Evolutionary conservation across 1,140 invertebrate genomes (phyloP).

Genomic region (Caenorhabditis briggsae): DNA sequence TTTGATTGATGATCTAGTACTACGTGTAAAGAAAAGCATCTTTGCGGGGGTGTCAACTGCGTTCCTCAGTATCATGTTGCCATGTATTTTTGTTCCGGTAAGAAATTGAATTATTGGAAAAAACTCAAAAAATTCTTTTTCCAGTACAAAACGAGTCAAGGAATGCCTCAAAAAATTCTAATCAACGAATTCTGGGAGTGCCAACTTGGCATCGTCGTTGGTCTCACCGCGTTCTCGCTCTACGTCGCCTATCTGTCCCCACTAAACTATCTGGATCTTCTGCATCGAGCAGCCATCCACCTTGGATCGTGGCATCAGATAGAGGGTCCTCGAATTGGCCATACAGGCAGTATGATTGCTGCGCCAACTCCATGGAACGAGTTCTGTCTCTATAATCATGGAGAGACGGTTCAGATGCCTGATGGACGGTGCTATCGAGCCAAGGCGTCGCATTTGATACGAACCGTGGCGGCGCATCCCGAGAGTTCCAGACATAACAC

Average conservation of each 20-base stretch:
- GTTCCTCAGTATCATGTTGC: slow-evolving; percentile 91
- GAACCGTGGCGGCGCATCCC: slow-evolving; percentile 47
- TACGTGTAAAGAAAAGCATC: slow-evolving; percentile 88
- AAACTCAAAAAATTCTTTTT: slow-evolving; percentile 19
- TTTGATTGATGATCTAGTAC: slow-evolving; percentile 88
- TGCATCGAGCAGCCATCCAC: slow-evolving; percentile 88
- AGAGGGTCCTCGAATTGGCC: slow-evolving; percentile 44
- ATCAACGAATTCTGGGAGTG: slow-evolving; percentile 88
- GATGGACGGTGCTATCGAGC: slow-evolving; percentile 56
- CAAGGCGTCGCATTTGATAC: neutral
- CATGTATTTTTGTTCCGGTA: slow-evolving; percentile 89
- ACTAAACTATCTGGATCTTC: slow-evolving; percentile 86
- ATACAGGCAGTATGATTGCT: slow-evolving; percentile 45
- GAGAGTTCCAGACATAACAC: slow-evolving; percentile 28
- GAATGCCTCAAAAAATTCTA: slow-evolving; percentile 83
- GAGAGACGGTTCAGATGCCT: slow-evolving; percentile 56
- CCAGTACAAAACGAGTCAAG: slow-evolving; percentile 68
- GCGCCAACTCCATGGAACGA: slow-evolving; percentile 53
- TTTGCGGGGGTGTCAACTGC: slow-evolving; percentile 90
- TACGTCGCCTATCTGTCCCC: slow-evolving; percentile 86
- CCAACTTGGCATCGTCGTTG: slow-evolving; percentile 87
- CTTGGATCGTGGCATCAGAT: slow-evolving; percentile 85
- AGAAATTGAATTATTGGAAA: slow-evolving; percentile 66
- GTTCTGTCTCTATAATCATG: slow-evolving; percentile 45
- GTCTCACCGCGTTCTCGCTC: slow-evolving; percentile 86